Evolutionary conservation across 2,113 vertebrate species (phyloP), one percentile per base, ranked within the genome.

Genomic region (Gallinago undulata): DNA sequence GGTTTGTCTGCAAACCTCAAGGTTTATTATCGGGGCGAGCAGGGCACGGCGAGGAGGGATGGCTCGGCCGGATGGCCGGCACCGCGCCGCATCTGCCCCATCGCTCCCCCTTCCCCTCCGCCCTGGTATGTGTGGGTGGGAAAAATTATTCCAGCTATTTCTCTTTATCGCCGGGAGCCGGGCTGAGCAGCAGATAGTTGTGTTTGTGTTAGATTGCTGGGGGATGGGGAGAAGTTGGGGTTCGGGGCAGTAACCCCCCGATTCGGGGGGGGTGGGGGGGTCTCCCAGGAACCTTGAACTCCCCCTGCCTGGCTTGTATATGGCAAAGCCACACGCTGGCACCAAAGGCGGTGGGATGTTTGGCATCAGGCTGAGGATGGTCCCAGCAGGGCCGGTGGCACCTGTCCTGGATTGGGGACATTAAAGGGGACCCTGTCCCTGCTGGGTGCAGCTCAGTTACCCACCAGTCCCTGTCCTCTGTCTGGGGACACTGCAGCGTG

Each of bases 61-160:
- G 1, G 96, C 94, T 90, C 12, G 75, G 92, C 93, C 95, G 78
- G 97, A 95, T 51, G 97, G 97, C 87, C 57, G 79, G 69, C 50
- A 69, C 72, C 2, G 3, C 33, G 31, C 45, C 45, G 85, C 94
- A 83, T 56, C 86, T 94, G 92, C 62, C 92, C 56, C 43, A 3
- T 59, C 56, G 19, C 97, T 64, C 78, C 84, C 91, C 83, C 93
- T 86, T 68, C 89, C 89, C 72, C 86, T 92, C 95, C 57, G 1
- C 91, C 88, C 90, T 96, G 90, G 72, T 63, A 62, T 97, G 97
- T 97, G 98, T 97, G 98, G 98, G 98, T 97, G 98, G 98, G 97
- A 97, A 97, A 97, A 98, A 97, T 97, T 97, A 97, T 98, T 94
- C 96, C 98, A 97, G 97, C 96, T 97, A 87, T 98, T 97, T 89